Percentiles rank a stretch among this genome's conserved stretches.
These are phyloP conservation scores for Callinectes sapidus DNA, from an alignment of 2,888 invertebrate species.

Conservation along the genomic window DNA sequence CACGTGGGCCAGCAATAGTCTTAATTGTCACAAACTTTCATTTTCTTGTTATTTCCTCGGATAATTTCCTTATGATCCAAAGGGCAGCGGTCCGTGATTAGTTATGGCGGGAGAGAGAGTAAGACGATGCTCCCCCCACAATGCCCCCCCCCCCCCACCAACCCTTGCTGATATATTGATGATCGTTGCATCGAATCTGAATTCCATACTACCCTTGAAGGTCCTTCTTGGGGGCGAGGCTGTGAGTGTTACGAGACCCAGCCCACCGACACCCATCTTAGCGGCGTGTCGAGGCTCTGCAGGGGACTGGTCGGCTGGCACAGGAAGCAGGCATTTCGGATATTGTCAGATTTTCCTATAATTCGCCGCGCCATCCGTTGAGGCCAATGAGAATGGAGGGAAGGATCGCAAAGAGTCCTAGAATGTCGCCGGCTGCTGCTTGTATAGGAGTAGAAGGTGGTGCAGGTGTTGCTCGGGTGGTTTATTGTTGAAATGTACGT, in stretches of 20 bases:
- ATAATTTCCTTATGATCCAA: neutral
- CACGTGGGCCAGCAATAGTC: neutral
- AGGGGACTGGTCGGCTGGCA: neutral
- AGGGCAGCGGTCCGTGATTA: neutral
- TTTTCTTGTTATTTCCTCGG: neutral
- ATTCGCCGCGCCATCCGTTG: slow-evolving; percentile 13
- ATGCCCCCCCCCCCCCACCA: neutral
- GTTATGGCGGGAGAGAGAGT: neutral
- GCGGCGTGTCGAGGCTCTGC: slow-evolving; percentile 12
- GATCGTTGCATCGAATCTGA: slow-evolving; percentile 31
- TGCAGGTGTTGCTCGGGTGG: neutral
- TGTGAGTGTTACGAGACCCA: slow-evolving; percentile 18
- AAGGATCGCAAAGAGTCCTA: slow-evolving; percentile 21
- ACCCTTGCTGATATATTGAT: neutral
- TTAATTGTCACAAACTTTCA: neutral
- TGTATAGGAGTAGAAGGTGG: neutral
- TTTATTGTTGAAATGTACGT: neutral
- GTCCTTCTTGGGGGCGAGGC: slow-evolving; percentile 4
- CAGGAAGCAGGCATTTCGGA: slow-evolving; percentile 29
- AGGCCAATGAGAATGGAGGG: slow-evolving; percentile 30
- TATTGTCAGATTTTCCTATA: slow-evolving; percentile 34
- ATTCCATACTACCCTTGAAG: neutral
- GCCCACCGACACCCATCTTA: slow-evolving; percentile 4
- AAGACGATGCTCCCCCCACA: neutral
- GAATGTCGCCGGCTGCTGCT: neutral